These are phyloP conservation scores for Hippocampus abdominalis DNA, from an alignment of 2,113 vertebrate species.

Conservation along the genomic window DNA sequence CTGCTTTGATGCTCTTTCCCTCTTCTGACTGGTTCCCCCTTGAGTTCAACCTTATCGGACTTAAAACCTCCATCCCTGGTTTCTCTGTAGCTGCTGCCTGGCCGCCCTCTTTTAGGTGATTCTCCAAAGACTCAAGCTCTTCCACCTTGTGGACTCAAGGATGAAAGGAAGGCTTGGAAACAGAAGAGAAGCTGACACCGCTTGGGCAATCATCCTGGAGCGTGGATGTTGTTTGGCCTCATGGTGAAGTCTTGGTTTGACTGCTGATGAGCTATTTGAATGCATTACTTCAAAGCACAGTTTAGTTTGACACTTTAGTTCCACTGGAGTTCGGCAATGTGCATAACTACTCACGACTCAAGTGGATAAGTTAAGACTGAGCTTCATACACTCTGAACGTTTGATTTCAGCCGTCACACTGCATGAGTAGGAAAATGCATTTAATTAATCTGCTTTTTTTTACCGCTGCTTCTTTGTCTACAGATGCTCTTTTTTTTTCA, in stretches of 20 bases:
- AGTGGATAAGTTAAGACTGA: not conserved
- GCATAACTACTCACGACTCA: no score
- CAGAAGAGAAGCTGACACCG: constrained; percentile 9
- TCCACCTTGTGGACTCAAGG: constrained; percentile 40
- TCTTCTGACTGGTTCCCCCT: constrained; percentile 27
- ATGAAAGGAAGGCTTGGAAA: constrained; percentile 36
- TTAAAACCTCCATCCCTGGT: constrained; percentile 28
- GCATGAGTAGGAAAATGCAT: not conserved
- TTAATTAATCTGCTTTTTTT: not conserved
- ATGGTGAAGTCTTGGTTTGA: constrained; percentile 38
- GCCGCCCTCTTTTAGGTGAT: constrained; percentile 41
- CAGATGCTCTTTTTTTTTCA: not conserved
- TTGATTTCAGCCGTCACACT: not conserved
- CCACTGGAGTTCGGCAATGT: not conserved
- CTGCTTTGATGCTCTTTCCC: constrained; percentile 48
- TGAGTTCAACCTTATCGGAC: constrained; percentile 25
- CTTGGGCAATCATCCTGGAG: constrained; percentile 33
- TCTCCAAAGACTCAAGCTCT: constrained; percentile 53
- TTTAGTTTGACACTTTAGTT: constrained; percentile 14
- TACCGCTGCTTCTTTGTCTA: not conserved
- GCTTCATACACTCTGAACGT: not conserved
- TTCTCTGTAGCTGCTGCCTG: constrained; percentile 33
- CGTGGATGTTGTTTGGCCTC: constrained; percentile 44
- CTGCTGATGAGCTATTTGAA: constrained; percentile 45
- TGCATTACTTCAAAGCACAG: constrained; percentile 15